Evolutionary conservation across 2,113 vertebrate genomes (phyloP).

Genomic region (Pica pica): DNA sequence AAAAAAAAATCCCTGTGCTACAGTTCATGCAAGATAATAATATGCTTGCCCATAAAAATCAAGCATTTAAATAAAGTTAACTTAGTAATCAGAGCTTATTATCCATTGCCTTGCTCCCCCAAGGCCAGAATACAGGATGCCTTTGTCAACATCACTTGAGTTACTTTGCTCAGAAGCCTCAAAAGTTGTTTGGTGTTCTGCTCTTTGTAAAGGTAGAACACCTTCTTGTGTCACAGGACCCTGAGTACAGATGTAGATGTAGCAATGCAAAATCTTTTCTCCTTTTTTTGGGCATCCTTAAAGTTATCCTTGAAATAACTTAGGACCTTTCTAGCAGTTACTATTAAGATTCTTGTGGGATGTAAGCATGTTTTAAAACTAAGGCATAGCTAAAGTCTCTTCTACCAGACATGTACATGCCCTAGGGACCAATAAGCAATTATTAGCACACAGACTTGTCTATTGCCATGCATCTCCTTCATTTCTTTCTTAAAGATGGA

Average conservation of each 20-base stretch:
- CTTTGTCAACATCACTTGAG: not conserved
- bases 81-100: constrained; percentile 23
- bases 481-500: not conserved
- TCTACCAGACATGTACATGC: not conserved
- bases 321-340: not conserved
- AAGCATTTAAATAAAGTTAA: constrained; percentile 23
- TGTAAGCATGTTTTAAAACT: not conserved
- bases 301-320: not conserved
- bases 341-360: not conserved
- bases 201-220: not conserved
- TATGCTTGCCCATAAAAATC: constrained; percentile 5
- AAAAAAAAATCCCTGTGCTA: not conserved
- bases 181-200: not conserved
- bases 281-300: not conserved
- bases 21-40: constrained; percentile 6
- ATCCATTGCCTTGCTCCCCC: not conserved
- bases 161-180: not conserved
- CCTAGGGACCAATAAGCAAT: not conserved
- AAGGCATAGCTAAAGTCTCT: not conserved
- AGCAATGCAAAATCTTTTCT: not conserved
- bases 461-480: not conserved
- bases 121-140: not conserved
- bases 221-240: not conserved
- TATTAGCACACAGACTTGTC: not conserved
- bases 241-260: not conserved